Percentiles rank a stretch among this genome's conserved stretches.
These are phyloP conservation scores for Barbus barbus DNA, from an alignment of 2,113 vertebrate genomes.

Conservation along the genomic window DNA sequence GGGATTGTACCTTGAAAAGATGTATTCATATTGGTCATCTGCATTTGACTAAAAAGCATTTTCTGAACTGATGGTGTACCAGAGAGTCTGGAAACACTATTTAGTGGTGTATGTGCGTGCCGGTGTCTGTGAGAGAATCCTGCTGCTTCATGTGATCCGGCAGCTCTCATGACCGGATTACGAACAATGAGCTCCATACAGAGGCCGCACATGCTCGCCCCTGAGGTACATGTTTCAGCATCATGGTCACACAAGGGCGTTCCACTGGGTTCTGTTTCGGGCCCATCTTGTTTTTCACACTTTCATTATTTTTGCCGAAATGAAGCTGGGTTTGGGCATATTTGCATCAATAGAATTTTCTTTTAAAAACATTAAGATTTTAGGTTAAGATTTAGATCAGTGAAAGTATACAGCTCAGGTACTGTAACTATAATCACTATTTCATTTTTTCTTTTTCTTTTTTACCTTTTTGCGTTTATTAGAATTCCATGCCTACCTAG, in stretches of 20 bases:
- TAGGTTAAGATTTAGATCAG: background rate
- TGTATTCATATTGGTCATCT: background rate
- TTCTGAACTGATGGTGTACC: background rate
- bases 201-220: conserved; percentile 13
- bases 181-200: conserved; percentile 56
- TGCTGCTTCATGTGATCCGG: conserved; percentile 48
- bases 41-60: background rate
- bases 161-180: conserved; percentile 53
- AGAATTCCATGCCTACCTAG: background rate
- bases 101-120: conserved; percentile 25
- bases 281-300: background rate
- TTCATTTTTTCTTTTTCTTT: background rate
- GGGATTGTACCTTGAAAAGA: background rate
- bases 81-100: background rate
- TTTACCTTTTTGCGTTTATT: background rate
- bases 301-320: background rate
- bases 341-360: background rate
- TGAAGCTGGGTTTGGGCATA: background rate
- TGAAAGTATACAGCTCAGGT: background rate
- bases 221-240: conserved; percentile 45
- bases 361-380: background rate
- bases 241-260: conserved; percentile 19
- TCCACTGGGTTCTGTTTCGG: conserved; percentile 1
- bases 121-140: conserved; percentile 18
- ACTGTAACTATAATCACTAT: background rate